These are phyloP conservation scores for Tetranychus piercei DNA, from an alignment of 2,888 invertebrate species.

Conservation along the genomic window DNA sequence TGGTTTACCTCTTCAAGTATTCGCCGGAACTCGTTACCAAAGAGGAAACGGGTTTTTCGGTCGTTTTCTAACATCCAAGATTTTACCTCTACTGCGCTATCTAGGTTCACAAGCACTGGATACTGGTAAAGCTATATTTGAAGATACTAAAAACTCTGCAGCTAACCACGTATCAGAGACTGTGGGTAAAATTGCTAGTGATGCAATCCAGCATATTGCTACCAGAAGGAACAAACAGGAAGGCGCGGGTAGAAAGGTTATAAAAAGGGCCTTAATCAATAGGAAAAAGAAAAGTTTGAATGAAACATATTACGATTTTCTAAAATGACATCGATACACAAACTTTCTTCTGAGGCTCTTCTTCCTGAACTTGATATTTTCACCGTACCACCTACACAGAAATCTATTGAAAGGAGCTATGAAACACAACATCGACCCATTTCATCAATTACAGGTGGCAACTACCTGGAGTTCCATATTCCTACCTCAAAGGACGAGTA, in stretches of 20 bases:
- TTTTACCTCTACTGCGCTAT: background rate
- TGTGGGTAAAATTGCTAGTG: too few species aligned
- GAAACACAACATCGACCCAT: slow-evolving; percentile 8
- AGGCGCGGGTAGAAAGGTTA: too few species aligned
- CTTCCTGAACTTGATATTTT: slow-evolving; percentile 11
- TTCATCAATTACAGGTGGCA: background rate
- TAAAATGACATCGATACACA: background rate
- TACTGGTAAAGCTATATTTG: background rate
- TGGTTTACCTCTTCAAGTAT: background rate
- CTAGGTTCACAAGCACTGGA: background rate
- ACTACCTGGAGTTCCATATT: slow-evolving; percentile 2
- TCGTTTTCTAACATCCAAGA: background rate
- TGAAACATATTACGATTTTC: background rate
- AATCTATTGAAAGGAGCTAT: background rate
- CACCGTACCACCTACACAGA: slow-evolving; percentile 6
- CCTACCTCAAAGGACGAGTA: background rate
- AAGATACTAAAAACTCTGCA: background rate
- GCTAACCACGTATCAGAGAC: too few species aligned
- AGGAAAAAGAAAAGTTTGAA: background rate
- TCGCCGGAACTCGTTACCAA: slow-evolving; percentile 10
- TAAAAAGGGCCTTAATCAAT: too few species aligned
- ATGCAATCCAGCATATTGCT: too few species aligned
- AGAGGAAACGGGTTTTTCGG: slow-evolving; percentile 16
- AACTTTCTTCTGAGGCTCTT: background rate
- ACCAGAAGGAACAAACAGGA: too few species aligned